Percentiles rank a stretch among this genome's conserved stretches.
Evolutionary conservation across 2,797 vertebrate species (phyloP).

Genomic region (Erpetoichthys calabaricus): DNA sequence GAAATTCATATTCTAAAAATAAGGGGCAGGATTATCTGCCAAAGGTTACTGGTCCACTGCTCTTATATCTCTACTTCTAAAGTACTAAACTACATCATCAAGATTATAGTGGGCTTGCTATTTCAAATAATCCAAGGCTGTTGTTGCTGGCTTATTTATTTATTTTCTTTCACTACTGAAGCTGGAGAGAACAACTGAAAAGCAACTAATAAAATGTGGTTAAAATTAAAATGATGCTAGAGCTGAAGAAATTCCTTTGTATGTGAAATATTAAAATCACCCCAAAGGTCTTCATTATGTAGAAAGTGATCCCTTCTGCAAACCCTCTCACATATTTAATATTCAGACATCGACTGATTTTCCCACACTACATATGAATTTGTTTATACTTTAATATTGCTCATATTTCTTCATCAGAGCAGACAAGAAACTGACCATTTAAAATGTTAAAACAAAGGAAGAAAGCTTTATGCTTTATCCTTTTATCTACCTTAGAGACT

Average conservation of each 20-base stretch:
- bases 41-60: too few relatives aligned
- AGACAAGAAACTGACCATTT: neutral
- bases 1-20: too few relatives aligned
- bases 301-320: slow-evolving; percentile 7
- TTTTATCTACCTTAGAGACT: too few relatives aligned
- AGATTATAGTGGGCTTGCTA: too few relatives aligned
- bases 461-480: neutral
- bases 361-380: neutral
- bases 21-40: too few relatives aligned
- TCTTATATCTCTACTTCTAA: too few relatives aligned
- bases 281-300: slow-evolving; percentile 7
- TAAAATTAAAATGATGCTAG: slow-evolving; percentile 10
- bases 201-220: slow-evolving; percentile 8
- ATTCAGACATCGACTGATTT: neutral
- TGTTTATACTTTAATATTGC: neutral
- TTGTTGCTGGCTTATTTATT: too few relatives aligned
- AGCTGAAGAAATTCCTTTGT: slow-evolving; percentile 2
- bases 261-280: slow-evolving; percentile 7
- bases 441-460: neutral
- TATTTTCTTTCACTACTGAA: too few relatives aligned
- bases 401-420: neutral
- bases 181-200: neutral
- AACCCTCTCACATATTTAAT: slow-evolving; percentile 1
- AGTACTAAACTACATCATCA: too few relatives aligned
- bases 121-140: too few relatives aligned